Evolutionary conservation across 2,797 vertebrate species (phyloP).

Genomic region (Sus cebifrons): DNA sequence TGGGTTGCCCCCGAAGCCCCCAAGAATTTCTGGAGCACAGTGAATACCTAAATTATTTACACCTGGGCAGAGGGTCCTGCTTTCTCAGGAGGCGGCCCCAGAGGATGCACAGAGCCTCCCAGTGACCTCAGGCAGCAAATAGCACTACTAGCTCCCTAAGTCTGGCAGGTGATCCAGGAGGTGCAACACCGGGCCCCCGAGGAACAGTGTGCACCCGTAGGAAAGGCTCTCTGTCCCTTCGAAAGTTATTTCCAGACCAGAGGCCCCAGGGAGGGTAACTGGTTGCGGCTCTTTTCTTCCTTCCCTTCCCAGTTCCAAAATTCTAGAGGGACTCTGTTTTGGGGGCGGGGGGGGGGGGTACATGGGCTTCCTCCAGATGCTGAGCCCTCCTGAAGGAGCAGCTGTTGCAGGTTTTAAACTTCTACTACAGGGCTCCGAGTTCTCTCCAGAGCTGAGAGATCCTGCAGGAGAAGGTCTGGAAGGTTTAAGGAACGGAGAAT

Average conservation of each 20-base stretch:
- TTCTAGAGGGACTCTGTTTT: background rate
- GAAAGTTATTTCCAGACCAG: background rate
- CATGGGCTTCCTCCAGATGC: background rate
- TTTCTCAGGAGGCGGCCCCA: background rate
- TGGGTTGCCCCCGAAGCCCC: background rate
- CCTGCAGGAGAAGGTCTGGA: background rate
- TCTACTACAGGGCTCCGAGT: background rate
- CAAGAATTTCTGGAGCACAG: background rate
- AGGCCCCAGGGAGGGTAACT: background rate
- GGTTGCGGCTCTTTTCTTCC: background rate
- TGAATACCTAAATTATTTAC: background rate
- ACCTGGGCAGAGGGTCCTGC: background rate
- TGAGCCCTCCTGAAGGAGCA: background rate
- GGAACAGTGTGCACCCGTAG: background rate
- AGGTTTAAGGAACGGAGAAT: background rate
- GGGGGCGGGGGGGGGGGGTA: no score
- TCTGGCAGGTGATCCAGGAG: background rate
- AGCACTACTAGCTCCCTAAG: background rate
- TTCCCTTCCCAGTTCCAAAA: background rate
- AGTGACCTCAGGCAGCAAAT: background rate
- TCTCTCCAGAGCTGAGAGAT: background rate
- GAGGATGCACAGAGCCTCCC: background rate
- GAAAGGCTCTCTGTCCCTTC: background rate
- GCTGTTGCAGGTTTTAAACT: background rate
- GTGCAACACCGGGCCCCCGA: no score